Percentiles rank a stretch among this genome's conserved stretches.
Conservation (phyloP, 30 jellyfish, hydroid and myxozoan species). For the Euphysa ruthae region DNA sequence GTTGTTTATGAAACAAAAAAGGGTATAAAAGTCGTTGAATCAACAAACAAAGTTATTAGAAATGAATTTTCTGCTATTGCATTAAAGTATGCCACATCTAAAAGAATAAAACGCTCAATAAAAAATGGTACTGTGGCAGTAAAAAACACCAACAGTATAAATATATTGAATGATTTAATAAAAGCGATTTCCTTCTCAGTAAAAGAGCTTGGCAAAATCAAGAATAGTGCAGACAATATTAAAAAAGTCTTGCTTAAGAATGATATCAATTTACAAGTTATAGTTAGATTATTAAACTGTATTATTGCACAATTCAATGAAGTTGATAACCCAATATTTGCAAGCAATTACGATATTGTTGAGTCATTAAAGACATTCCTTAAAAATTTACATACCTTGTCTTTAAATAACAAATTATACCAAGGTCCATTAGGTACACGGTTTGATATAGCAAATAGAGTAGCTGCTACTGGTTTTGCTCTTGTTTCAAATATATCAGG, state of each 20-base stretch:
- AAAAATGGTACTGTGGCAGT: slow-evolving; percentile 1
- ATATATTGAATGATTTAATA: slow-evolving; percentile 36
- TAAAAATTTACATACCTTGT: no score
- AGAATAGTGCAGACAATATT: slow-evolving; percentile 32
- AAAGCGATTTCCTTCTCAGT: slow-evolving; percentile 39
- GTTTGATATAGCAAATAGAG: no score
- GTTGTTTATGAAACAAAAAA: slow-evolving; percentile 35
- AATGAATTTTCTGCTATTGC: slow-evolving; percentile 48
- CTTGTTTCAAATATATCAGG: no score
- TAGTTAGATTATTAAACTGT: slow-evolving; percentile 12
- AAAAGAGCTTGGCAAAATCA: slow-evolving; percentile 29
- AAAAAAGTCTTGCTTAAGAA: slow-evolving; percentile 31
- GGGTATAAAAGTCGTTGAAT: slow-evolving; percentile 32
- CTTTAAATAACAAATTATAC: no score
- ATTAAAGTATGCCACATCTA: no score
- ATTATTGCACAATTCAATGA: slow-evolving; percentile 32
- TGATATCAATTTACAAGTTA: slow-evolving; percentile 63
- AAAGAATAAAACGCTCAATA: no score
- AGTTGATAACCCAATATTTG: no score
- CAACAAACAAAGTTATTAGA: slow-evolving; percentile 27
- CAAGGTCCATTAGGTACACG: no score
- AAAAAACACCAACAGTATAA: slow-evolving; percentile 12
- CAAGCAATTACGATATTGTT: no score
- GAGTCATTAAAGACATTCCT: no score
- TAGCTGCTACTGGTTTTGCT: neutral